Percentiles rank a stretch among this genome's conserved stretches.
Conservation (phyloP, 1,140 invertebrate species). For the Zaprionus gabonicus region DNA sequence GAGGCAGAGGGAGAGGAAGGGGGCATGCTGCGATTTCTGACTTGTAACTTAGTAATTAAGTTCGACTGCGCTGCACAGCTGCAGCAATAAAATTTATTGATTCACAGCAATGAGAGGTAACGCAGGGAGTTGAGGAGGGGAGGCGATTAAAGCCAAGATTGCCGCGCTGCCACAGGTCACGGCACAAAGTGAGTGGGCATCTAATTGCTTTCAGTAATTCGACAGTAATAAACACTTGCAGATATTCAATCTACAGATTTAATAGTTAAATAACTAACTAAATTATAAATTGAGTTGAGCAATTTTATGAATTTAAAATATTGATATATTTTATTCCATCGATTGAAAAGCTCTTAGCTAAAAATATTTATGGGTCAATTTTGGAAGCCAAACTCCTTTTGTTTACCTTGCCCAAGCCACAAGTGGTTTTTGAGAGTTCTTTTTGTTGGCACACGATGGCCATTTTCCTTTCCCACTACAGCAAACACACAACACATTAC, state of each 20-base stretch:
- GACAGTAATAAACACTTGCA: background rate
- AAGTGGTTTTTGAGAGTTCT: background rate
- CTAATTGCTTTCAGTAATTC: background rate
- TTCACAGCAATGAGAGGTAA: background rate
- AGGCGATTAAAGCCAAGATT: background rate
- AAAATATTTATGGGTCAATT: background rate
- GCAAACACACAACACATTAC: background rate
- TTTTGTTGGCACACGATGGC: background rate
- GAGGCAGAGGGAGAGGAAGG: no score
- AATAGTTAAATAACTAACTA: background rate
- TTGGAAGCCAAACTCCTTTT: background rate
- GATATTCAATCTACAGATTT: background rate
- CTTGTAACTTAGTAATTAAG: background rate
- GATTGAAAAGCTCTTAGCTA: background rate
- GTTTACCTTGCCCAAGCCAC: background rate
- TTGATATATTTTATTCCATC: background rate
- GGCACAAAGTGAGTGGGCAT: background rate
- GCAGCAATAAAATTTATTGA: slow-evolving; percentile 7
- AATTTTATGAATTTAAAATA: no score
- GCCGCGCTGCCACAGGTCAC: slow-evolving; percentile 2
- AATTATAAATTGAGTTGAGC: background rate
- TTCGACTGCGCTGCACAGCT: background rate
- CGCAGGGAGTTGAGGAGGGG: background rate
- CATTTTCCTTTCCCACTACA: background rate
- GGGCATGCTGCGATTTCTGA: background rate